Evolutionary conservation across 1,140 invertebrate genomes (phyloP), one percentile per base, ranked within the genome.

Genomic region (Cecropterus lyciades): DNA sequence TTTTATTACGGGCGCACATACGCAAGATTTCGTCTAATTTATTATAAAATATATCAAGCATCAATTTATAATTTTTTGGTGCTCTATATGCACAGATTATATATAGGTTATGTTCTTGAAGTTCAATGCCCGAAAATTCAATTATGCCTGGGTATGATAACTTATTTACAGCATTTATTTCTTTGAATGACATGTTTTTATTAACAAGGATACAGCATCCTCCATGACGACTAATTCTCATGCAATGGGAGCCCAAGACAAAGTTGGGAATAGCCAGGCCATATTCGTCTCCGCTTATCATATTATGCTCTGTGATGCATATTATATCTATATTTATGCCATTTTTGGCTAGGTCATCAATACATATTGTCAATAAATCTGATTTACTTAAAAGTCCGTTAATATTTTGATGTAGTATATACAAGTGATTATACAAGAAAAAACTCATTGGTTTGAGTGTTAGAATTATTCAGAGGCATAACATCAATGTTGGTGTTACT

Each of bases 61-160:
- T 0, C n/a, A 49, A 49, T 8, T 5, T 20, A 15, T 14, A 11
- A 0, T 9, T 24, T 24, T 49, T 49, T 24, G 46, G 46, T 0
- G 62, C 24, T 37, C 72, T 70, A 49, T 71, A 75, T 3, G 71
- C 30, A 51, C 69, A 71, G 7, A 75, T 10, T 14, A 74, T 55
- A 15, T 40, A 8, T 27, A 70, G 17, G 0, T 59, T 63, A 30
- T 67, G 65, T 27, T 70, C 27, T 10, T 17, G 15, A 11, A 75
- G 3, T 14, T 46, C n/a, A 3, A 65, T 16, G 17, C 14, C 62
- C 5, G 15, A 64, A n/a, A 16, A 64, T 20, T 65, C 63, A 15
- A 55, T 3, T 3, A 65, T 6, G 1, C 37, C 37, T 24, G 8
- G 3, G 17, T 11, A 7, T 27, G 60, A 64, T 9, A 63, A 11